These are phyloP conservation scores for Oopsacas minuta DNA, from an alignment of 37 sponge, comb jelly and placozoan species.

Conservation along the genomic window DNA sequence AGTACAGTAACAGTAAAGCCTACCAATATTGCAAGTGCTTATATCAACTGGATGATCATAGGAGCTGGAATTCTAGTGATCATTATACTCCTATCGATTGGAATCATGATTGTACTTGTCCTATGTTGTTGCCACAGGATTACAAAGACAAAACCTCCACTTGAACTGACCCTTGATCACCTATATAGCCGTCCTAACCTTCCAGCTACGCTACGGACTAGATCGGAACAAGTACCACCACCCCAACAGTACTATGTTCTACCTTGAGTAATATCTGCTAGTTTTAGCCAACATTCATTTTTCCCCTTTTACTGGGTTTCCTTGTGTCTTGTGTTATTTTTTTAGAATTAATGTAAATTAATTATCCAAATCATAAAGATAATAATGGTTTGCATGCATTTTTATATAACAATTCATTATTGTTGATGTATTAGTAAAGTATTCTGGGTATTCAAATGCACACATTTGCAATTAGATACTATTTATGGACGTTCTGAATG, in stretches of 20 bases:
- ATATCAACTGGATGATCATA: not conserved
- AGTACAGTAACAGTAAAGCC: not conserved
- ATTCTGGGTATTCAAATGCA: too few species aligned
- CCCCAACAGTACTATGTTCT: not conserved
- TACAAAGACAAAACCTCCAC: not conserved
- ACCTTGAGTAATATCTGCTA: too few species aligned
- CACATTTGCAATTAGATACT: too few species aligned
- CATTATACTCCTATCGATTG: not conserved
- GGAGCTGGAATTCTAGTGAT: not conserved
- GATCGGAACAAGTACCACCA: not conserved
- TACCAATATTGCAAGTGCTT: not conserved
- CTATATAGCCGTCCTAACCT: not conserved
- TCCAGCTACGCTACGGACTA: not conserved
- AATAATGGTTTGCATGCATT: too few species aligned
- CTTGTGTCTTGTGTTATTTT: too few species aligned
- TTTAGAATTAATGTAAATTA: too few species aligned
- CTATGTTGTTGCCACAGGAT: not conserved
- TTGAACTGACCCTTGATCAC: not conserved
- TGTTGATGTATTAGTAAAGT: too few species aligned
- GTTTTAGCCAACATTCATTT: too few species aligned
- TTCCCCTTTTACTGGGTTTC: too few species aligned
- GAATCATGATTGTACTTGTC: not conserved
- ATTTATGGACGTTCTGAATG: too few species aligned
- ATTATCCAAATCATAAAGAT: too few species aligned
- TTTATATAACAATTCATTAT: too few species aligned